Evolutionary conservation across 2,888 invertebrate genomes (phyloP).

Genomic region (Eretmocerus hayati): DNA sequence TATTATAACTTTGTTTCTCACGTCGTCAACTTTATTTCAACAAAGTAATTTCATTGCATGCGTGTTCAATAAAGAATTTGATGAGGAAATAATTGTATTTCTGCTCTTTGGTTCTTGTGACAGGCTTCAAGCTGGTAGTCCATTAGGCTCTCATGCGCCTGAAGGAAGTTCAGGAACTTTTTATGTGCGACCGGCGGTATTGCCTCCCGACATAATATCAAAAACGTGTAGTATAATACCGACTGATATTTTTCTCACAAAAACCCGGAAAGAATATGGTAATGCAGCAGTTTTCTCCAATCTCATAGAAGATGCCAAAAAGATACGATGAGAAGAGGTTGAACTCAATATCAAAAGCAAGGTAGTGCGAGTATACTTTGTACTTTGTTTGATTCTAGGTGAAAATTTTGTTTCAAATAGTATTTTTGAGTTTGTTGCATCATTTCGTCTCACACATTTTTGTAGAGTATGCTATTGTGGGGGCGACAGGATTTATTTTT

Average conservation of each 20-base stretch:
- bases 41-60: no score
- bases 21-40: no score
- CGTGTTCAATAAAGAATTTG: no score
- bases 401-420: background rate
- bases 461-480: background rate
- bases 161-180: background rate
- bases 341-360: background rate
- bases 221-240: background rate
- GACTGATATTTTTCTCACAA: background rate
- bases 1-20: no score
- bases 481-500: background rate
- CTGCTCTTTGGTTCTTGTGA: slow-evolving; percentile 22
- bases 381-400: background rate
- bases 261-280: background rate
- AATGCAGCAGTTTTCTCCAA: background rate
- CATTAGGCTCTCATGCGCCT: background rate
- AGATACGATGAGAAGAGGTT: background rate
- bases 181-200: background rate
- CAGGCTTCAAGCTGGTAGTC: slow-evolving; percentile 4
- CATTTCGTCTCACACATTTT: background rate
- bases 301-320: background rate
- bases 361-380: background rate
- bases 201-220: background rate
- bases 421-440: background rate
- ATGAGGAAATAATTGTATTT: slow-evolving; percentile 3